Evolutionary conservation across 2,113 vertebrate genomes (phyloP), one percentile per base, ranked within the genome.

Genomic region (Oriolus oriolus): DNA sequence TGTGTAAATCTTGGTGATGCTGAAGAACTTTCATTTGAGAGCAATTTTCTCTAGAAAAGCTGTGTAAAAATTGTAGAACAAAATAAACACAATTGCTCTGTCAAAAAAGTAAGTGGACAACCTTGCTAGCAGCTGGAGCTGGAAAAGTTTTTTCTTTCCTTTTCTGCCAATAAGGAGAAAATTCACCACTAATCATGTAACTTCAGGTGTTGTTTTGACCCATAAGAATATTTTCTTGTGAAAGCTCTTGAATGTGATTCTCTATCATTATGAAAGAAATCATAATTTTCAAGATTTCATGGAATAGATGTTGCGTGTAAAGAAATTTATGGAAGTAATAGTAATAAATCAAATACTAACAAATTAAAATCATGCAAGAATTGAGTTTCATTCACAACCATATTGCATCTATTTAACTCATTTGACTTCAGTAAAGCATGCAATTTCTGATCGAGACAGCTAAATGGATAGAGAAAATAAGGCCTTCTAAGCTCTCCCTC

Each of bases 401-500:
- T 52, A 28, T 61, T 60, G 44, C 18, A 66, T 41, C 31, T 69
- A 8, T 10, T 24, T 47, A 78, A 75, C 6, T 68, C 44, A 57
- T 47, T 44, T 89, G 27, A 37, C 24, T 59, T 91, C 60, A 78
- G 4, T 78, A 64, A 66, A 90, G 19, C 6, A 31, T 71, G 10
- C 11, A 56, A 44, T 74, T 92, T 84, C 79, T 92, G 35, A 47
- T 52, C 35, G 31, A 75, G 15, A n/a, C 27, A 77, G 26, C 5
- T 59, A 41, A 94, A 69, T 21, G 7, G 28, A 47, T 92, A 28
- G 63, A 70, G 15, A 88, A 94, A 63, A 81, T 42, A 8, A 75
- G 10, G 7, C 1, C 13, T 77, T 53, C 45, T 42, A 47, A 61
- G 15, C 2, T 30, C 13, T 27, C 3, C 9, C 0, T 65, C 6